Conservation (phyloP, 2,888 invertebrate species). For the Oligia strigilis region DNA sequence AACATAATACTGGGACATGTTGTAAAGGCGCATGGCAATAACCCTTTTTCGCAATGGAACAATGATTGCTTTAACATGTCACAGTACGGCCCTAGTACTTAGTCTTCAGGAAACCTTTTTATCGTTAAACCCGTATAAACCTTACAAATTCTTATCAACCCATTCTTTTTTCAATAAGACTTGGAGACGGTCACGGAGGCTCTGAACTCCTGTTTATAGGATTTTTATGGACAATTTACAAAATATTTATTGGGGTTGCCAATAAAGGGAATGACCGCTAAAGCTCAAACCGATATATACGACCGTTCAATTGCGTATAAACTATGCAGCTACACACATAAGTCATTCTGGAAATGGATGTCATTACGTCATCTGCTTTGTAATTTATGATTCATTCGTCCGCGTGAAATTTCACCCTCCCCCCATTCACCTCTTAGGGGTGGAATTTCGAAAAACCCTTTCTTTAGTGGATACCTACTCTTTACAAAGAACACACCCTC, state of each 20-base stretch:
- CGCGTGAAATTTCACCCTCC: no score
- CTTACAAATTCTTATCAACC: background rate
- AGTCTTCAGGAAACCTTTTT: background rate
- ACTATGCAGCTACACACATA: no score
- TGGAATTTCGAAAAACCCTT: no score
- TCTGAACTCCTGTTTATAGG: constrained; percentile 1
- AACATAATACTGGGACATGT: no score
- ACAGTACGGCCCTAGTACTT: background rate
- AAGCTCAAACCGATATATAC: background rate
- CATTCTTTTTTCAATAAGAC: constrained; percentile 10
- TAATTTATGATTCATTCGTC: background rate
- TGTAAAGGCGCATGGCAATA: background rate
- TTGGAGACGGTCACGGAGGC: background rate
- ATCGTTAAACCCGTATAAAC: background rate
- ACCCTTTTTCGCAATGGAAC: background rate
- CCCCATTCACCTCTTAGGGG: no score
- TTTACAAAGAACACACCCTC: no score
- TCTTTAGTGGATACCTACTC: no score
- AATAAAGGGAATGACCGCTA: constrained; percentile 22
- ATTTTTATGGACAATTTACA: constrained; percentile 16
- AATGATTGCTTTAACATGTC: background rate
- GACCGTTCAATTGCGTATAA: background rate
- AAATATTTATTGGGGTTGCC: constrained; percentile 30
- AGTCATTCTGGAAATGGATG: background rate
- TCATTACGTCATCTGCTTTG: background rate